Evolutionary conservation across 2,113 vertebrate species (phyloP), one percentile per base, ranked within the genome.

Genomic region (Chauna torquata): DNA sequence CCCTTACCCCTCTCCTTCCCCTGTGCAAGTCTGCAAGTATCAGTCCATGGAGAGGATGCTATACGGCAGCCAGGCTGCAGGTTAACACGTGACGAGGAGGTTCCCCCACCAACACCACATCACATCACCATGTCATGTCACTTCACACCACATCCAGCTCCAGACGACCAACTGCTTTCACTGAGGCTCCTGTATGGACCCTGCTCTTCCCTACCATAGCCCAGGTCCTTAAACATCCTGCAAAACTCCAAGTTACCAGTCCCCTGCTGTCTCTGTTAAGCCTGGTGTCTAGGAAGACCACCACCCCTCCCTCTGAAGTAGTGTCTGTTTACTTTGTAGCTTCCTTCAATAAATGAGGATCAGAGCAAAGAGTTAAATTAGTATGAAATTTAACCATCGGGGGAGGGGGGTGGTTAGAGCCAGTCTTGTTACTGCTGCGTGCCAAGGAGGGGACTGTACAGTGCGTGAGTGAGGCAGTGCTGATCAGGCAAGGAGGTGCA

Each of bases 201-300:
- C 11, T 6, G 27, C 5, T 86, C 47, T 61, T 64, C 59, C 28
- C 40, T 42, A 0, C 17, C 14, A 13, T 0, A 30, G 24, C 16
- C 47, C n/a, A 58, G 20, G n/a, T 84, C 49, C 42, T 49, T 66
- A 58, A 28, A 16, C 45, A n/a, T 25, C 42, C 74, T 64, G 8
- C 55, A 91, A 85, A 22, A 4, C 47, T 61, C 2, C 0, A 2
- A 45, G 28, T 8, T 32, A 54, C 23, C 22, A 2, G 4, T 62
- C 3, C n/a, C 20, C 55, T 38, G 8, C 69, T 44, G 9, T 11
- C 57, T 92, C n/a, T 36, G 9, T n/a, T 66, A 36, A 77, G 3
- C 14, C 34, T 0, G 0, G 2, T 45, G 16, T 40, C 47, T 44
- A 13, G 1, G 32, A 38, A 59, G 22, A 47, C 6, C 82, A 75